Evolutionary conservation across 2,888 invertebrate species (phyloP), one percentile per base, ranked within the genome.

Genomic region (Drosophila suboccidentalis): DNA sequence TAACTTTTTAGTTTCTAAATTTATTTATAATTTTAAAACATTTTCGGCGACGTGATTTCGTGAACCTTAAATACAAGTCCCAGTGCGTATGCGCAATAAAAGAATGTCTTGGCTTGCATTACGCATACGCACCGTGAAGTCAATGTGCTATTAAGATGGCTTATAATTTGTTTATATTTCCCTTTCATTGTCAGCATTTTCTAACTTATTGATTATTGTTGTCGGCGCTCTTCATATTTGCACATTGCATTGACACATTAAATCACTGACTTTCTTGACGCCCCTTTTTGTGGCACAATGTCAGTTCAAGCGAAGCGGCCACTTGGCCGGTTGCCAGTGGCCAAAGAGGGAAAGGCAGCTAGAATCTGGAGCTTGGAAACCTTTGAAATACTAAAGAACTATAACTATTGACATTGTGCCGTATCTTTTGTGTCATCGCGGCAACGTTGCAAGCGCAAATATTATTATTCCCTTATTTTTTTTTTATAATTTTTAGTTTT

Each of bases 381-480:
- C 90, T 72, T 86, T 89, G 46, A 91, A 88, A 78, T 87, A 68
- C 70, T 32, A 47, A 64, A 73, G 64, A 58, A 60, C 34, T 22
- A 74, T 76, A 87, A 78, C 79, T 87, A 77, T 90, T 91, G 89
- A 89, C 90, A 91, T 91, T 90, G 91, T 72, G 67, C 49, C 26
- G 26, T 46, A 65, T 53, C 36, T 74, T 73, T 50, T 32, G 17
- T 58, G 67, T 54, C 47, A 46, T 50, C 55, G 43, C 50, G 66
- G 57, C 34, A 60, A 46, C 50, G 66, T 29, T 60, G 36, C 58
- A 61, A 43, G 34, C 53, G 17, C 19, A 55, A 13, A 34, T 19
- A 36, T 6, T 57, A 71, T 71, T 5, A 0, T 26, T 50, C 58
- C 67, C 67, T 71, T 19, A 19, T 57, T 61, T 49, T 50, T 50